These are phyloP conservation scores for Nibea coibor DNA, from an alignment of 2,113 vertebrate species.

Conservation along the genomic window DNA sequence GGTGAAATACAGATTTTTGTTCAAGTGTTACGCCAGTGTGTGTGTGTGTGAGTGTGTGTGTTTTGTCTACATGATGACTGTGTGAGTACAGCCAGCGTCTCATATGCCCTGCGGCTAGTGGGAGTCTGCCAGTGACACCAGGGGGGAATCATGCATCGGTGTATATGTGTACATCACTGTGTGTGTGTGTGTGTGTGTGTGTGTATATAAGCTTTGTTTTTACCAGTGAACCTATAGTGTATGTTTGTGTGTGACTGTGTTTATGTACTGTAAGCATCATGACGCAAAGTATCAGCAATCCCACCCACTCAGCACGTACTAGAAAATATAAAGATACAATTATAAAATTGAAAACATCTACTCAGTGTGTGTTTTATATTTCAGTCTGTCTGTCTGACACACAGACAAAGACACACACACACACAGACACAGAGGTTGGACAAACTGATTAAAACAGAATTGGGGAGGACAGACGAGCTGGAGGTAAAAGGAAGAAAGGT, in stretches of 20 bases:
- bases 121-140: slow-evolving; percentile 50
- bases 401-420: background rate
- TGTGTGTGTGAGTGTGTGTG: slow-evolving; percentile 31
- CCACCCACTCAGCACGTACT: slow-evolving; percentile 28
- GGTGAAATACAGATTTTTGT: slow-evolving; percentile 46
- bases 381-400: background rate
- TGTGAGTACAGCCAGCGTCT: slow-evolving; percentile 41
- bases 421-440: background rate
- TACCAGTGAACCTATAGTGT: slow-evolving; percentile 33
- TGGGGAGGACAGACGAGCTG: background rate
- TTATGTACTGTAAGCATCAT: slow-evolving; percentile 39
- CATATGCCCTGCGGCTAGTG: slow-evolving; percentile 48
- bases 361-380: background rate
- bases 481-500: background rate
- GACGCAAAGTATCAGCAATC: slow-evolving; percentile 72
- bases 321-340: slow-evolving; percentile 16
- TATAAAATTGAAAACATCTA: slow-evolving; percentile 33
- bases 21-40: background rate
- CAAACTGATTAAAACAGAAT: slow-evolving; percentile 20
- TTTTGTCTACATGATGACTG: slow-evolving; percentile 24
- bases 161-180: slow-evolving; percentile 13
- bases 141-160: slow-evolving; percentile 9
- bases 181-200: background rate
- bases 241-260: slow-evolving; percentile 15
- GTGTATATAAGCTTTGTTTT: slow-evolving; percentile 39